These are phyloP conservation scores for cat (Felis catus) DNA, from an alignment of 2,113 vertebrate species.

Conservation along the genomic window DNA sequence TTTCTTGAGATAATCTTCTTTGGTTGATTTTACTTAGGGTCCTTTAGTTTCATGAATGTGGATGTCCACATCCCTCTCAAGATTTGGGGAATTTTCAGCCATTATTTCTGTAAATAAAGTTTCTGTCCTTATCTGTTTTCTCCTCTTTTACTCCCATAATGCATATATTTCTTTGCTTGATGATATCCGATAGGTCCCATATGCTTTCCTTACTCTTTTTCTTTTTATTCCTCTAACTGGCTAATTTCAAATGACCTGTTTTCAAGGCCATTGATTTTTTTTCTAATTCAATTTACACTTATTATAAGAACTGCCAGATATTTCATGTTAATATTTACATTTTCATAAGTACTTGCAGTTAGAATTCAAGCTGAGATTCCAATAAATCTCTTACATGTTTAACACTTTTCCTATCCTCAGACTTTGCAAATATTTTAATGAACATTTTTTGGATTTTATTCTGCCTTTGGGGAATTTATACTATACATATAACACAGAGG, in stretches of 20 bases:
- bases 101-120: background rate
- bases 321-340: conserved; percentile 77
- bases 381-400: conserved; percentile 69
- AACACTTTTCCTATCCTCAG: conserved; percentile 50
- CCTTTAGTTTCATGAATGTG: background rate
- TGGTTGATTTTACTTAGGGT: background rate
- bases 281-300: conserved; percentile 74
- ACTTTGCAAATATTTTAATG: conserved; percentile 72
- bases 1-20: background rate
- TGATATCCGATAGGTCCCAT: background rate
- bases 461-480: conserved; percentile 41
- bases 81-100: background rate
- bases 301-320: conserved; percentile 70
- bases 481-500: conserved; percentile 34
- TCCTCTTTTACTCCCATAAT: background rate
- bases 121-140: background rate
- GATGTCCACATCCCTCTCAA: background rate
- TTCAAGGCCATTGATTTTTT: background rate
- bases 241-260: background rate
- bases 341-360: conserved; percentile 72
- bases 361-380: conserved; percentile 66
- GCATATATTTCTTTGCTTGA: background rate
- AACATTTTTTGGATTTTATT: conserved; percentile 62
- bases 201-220: background rate
- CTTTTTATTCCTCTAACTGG: background rate